phyloP scores from a whole-genome alignment of 2,888 invertebrate genomes.

The Ellobium chinense region DNA sequence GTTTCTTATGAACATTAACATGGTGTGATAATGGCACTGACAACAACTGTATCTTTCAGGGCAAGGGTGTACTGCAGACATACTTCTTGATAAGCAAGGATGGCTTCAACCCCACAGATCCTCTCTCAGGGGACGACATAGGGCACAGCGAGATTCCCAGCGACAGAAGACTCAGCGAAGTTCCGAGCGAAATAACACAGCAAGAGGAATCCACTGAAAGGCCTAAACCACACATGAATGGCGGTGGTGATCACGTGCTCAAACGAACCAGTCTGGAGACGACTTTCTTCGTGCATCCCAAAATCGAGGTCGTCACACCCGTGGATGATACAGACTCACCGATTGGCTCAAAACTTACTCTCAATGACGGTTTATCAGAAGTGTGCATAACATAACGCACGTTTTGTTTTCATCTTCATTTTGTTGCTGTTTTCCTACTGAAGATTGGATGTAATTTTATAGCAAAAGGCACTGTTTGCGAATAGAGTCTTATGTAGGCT shows the following conservation, averaged over 20 bases:
- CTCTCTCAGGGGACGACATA: not conserved
- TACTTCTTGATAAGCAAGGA: conserved; percentile 31
- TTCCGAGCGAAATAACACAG: not conserved
- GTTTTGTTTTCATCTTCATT: no score
- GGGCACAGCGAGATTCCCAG: not conserved
- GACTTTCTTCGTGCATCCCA: not conserved
- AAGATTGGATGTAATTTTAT: no score
- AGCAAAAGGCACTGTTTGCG: no score
- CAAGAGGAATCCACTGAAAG: not conserved
- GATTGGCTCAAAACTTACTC: not conserved
- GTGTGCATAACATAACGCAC: not conserved
- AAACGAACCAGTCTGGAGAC: not conserved
- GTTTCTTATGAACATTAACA: no score
- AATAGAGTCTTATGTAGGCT: no score
- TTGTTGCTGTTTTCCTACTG: no score
- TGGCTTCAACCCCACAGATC: conserved; percentile 20
- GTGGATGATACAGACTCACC: not conserved
- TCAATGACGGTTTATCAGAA: not conserved
- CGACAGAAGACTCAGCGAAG: not conserved
- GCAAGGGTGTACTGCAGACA: conserved; percentile 35
- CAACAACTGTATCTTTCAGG: not conserved
- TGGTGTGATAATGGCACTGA: no score
- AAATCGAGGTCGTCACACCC: not conserved
- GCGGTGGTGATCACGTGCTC: not conserved
- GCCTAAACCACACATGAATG: not conserved